Conservation (phyloP, 1,140 invertebrate genomes). For the Carposina sasakii region DNA sequence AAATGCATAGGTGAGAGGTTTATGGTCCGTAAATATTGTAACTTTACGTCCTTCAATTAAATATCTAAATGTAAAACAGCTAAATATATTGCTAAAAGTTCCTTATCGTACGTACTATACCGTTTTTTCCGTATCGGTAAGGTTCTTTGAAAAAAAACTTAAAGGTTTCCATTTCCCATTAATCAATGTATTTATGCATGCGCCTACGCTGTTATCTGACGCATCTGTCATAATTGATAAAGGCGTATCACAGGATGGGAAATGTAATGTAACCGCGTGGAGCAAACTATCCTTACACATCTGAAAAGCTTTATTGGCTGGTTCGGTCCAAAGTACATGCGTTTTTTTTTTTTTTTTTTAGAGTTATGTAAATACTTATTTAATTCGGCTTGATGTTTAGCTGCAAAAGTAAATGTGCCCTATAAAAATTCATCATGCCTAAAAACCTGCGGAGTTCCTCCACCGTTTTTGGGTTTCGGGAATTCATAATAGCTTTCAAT, state of each 20-base stretch:
- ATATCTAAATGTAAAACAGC: slow-evolving; percentile 35
- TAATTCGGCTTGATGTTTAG: slow-evolving; percentile 23
- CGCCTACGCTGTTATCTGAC: slow-evolving; percentile 33
- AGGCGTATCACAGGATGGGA: slow-evolving; percentile 10
- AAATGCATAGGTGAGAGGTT: not conserved
- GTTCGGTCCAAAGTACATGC: slow-evolving; percentile 26
- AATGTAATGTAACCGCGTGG: slow-evolving; percentile 15
- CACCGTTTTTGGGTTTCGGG: slow-evolving; percentile 20
- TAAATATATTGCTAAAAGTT: slow-evolving; percentile 32
- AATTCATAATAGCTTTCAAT: slow-evolving; percentile 19
- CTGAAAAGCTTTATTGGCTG: slow-evolving; percentile 27
- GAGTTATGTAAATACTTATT: slow-evolving; percentile 31
- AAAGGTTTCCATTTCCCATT: slow-evolving; percentile 28
- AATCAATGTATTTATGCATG: slow-evolving; percentile 24
- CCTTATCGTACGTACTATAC: slow-evolving; percentile 32
- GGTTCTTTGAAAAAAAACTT: slow-evolving; percentile 40
- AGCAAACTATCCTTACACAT: slow-evolving; percentile 33
- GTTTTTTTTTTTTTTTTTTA: slow-evolving; percentile 36
- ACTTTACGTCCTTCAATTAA: slow-evolving; percentile 29
- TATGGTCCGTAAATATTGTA: slow-evolving; percentile 26
- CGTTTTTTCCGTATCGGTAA: slow-evolving; percentile 14
- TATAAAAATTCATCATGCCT: slow-evolving; percentile 42
- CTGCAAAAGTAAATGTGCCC: slow-evolving; percentile 31
- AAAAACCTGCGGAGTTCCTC: slow-evolving; percentile 34
- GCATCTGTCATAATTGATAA: slow-evolving; percentile 26